These are phyloP conservation scores for Plagodis dolabraria DNA, from an alignment of 2,888 invertebrate species.

Conservation along the genomic window DNA sequence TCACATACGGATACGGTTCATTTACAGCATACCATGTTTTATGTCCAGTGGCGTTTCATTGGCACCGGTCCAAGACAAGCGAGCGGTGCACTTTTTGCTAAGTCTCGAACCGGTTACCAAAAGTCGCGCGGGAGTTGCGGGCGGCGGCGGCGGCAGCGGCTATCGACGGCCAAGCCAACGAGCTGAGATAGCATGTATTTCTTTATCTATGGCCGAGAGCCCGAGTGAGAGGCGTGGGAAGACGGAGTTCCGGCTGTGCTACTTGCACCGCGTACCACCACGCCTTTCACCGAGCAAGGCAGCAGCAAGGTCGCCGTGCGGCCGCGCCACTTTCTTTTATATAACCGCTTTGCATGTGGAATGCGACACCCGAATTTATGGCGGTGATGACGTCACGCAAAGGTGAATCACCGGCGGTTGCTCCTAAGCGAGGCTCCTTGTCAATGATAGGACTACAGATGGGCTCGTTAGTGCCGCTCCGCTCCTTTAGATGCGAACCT, in stretches of 20 bases:
- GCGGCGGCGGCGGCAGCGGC: conserved; percentile 4
- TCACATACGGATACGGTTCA: conserved; percentile 39
- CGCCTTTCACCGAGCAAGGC: conserved; percentile 77
- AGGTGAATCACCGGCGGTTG: conserved; percentile 68
- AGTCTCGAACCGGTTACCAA: conserved; percentile 64
- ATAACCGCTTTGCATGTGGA: conserved; percentile 69
- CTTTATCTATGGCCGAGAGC: conserved; percentile 33
- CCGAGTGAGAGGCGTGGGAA: conserved; percentile 74
- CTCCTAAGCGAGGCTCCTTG: conserved; percentile 24
- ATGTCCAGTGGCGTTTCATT: conserved; percentile 51
- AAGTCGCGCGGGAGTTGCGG: conserved; percentile 56
- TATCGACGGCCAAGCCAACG: background rate
- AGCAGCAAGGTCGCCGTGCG: conserved; percentile 71
- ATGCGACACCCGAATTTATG: conserved; percentile 80
- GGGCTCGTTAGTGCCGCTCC: conserved; percentile 21
- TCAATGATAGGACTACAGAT: conserved; percentile 33
- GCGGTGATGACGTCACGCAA: conserved; percentile 75
- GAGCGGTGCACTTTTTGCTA: conserved; percentile 64
- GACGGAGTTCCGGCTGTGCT: conserved; percentile 81
- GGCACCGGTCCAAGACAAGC: conserved; percentile 49
- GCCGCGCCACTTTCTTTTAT: conserved; percentile 84
- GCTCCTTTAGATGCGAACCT: conserved; percentile 8
- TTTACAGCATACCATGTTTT: conserved; percentile 54
- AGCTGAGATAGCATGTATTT: background rate
- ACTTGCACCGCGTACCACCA: conserved; percentile 61